Base-by-base conservation (phyloP, 2,113 vertebrate genomes). In the Helogale parvula region DNA sequence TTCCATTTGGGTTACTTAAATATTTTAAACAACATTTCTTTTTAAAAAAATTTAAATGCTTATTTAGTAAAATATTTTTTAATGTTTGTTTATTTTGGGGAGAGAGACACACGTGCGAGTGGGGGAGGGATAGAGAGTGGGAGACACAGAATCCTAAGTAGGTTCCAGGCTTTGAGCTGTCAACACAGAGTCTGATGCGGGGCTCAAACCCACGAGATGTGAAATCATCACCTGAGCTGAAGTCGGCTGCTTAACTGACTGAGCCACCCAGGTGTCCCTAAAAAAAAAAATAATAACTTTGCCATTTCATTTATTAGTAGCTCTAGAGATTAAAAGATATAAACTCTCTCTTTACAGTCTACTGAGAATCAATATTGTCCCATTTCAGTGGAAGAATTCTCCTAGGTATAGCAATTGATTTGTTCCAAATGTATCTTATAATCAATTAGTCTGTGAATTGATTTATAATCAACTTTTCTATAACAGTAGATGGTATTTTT, bases 161-260 rank as follows among this genome's bases (percentile, higher is more conserved):
- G 54, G 54, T 19, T 21, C 17, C 54, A 57, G 54, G 54, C 54
- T 57, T 19, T 57, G 54, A 57, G 17, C 54, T 57, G 54, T 7
- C 6, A 7, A 7, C 54, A 7, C 19, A 21, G 54, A 57, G 54
- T 1, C 54, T 1, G 6, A 57, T 2, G 2, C 19, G 5, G 54
- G 54, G 54, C 54, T 57, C 19, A 7, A 57, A 57, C 54, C 54
- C 54, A 57, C 0, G 19, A 57, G 17, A 57, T 19, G 19, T 57
- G 54, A 57, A 17, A 57, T 57, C 54, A 57, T 57, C 15, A 57
- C 54, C 54, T 57, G 54, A 57, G 19, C 54, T 15, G 19, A 21
- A 57, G 19, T 57, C 1, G 6, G 54, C 17, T 7, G 17, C 54
- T 57, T 57, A 57, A 57, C 54, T 57, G 7, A 21, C 19, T 7